A percentile compares a stretch with the other conserved stretches of the same genome.
Conservation (phyloP, 2,113 vertebrate genomes). For the Okapia johnstoni region DNA sequence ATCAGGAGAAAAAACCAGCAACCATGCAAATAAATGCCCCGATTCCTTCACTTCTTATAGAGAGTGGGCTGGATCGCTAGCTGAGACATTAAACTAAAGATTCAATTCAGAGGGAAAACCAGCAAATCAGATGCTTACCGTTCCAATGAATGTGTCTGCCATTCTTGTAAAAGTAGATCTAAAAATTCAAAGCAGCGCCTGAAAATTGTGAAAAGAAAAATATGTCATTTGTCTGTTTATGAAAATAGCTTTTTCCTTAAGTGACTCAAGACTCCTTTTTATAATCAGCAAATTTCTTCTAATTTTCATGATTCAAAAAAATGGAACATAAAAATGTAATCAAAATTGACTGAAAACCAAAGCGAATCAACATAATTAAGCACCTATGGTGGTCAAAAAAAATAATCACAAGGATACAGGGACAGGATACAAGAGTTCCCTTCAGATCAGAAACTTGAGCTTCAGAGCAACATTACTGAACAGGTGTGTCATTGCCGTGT, state of each 20-base stretch:
- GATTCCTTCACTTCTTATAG: not conserved
- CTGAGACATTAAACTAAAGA: not conserved
- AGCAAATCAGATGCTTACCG: constrained; percentile 83
- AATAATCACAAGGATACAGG: not conserved
- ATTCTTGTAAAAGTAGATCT: constrained; percentile 95
- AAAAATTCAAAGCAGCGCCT: constrained; percentile 98
- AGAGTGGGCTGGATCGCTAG: not conserved
- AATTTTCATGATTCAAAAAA: not conserved
- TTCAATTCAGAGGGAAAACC: not conserved
- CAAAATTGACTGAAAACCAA: not conserved
- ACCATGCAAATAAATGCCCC: not conserved
- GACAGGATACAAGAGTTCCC: not conserved
- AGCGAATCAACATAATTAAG: not conserved
- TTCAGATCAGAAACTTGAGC: not conserved
- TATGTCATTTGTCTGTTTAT: not conserved
- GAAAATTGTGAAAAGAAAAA: constrained; percentile 52
- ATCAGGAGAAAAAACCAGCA: not conserved
- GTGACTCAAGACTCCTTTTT: not conserved
- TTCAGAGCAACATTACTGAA: not conserved
- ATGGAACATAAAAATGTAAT: not conserved
- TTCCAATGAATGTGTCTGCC: constrained; percentile 96
- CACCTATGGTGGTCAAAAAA: not conserved
- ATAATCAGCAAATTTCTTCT: not conserved
- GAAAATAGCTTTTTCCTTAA: constrained; percentile 10
- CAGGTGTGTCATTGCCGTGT: not conserved